Evolutionary conservation across 2,113 vertebrate genomes (phyloP), one percentile per base, ranked within the genome.

Genomic region (Camelus bactrianus): DNA sequence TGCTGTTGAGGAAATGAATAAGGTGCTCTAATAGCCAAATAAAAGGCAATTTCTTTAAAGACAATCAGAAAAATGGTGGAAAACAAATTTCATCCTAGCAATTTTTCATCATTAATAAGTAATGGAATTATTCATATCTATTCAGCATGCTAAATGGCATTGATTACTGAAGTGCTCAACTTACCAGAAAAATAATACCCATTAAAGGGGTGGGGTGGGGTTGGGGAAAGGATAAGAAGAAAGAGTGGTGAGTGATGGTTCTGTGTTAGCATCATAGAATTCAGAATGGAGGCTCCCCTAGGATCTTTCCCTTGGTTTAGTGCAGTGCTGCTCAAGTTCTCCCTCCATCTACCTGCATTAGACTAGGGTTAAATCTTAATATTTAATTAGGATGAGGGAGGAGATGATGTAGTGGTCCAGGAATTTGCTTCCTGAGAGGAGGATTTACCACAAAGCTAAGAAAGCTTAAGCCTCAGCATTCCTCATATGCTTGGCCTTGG

Each of bases 101-200:
- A 75, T 97, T 96, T 91, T 96, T 97, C 85, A 93, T 24, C 94
- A 97, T 98, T 98, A 97, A 96, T 98, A 96, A 94, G 84, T 96
- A 96, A 98, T 97, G 89, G 93, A 96, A 96, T 97, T 96, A 94
- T 67, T 97, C 93, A 67, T 93, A 67, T 97, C 96, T 95, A 7
- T 96, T 97, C 2, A 20, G 35, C 75, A 77, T 89, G 82, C 64
- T 98, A 98, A 98, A 96, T 93, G 76, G 64, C 92, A 97, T 92
- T 97, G 97, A 98, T 98, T 97, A 84, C 54, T 90, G 46, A 89
- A 94, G 60, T 94, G 30, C 62, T 97, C 69, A n/a, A 52, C 20
- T 97, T 96, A 97, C 86, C 96, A 97, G 86, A 96, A 30, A 91
- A 96, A 58, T 58, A 77, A 58, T 79, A 75, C 19, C 42, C 80